Base-by-base conservation (phyloP, 2,113 vertebrate species). In the Sula dactylatra region DNA sequence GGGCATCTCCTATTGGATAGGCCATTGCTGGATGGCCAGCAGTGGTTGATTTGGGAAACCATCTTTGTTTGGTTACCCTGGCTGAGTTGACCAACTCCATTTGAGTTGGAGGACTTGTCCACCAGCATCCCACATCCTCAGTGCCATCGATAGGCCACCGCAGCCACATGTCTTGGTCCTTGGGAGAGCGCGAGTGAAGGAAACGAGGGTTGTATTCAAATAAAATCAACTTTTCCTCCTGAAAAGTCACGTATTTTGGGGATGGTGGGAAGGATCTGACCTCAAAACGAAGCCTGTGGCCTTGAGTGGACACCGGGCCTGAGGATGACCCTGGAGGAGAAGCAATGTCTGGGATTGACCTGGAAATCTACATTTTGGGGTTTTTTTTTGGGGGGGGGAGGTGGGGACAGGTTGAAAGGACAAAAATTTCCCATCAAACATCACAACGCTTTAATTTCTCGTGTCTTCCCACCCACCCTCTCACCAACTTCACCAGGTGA, bases 211-310 rank as follows among this genome's bases (percentile, higher is more conserved):
- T 12, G 1, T 21, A 34, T 45, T 45, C 26, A 3, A 44, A 44
- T 6, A 36, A 32, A 54, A 25, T 4, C 58, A 3, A 25, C n/a
- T 61, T n/a, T 22, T 34, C 27, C 81, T 34, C 24, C 56, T 1
- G 3, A 9, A 20, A 62, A 44, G 26, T 24, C 32, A 1, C 19
- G 0, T 7, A 5, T 34, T 27, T 36, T 6, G 44, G n/a, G 65
- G 52, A 2, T 7, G 27, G 8, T 14, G 58, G 74, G 58, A 62
- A 38, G 12, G 10, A 20, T 9, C 12, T 50, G 67, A 62, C 47
- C 67, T 72, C 55, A n/a, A 24, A 29, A 70, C 4, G 17, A 70
- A 70, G 31, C 40, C 52, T 2, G 13, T 47, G 79, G 13, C 67
- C n/a, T 10, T 1, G 17, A 40, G 27, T 5, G 65, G 42, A 4